These are phyloP conservation scores for Boloria euphrosyne DNA, from an alignment of 2,888 invertebrate genomes.

Conservation along the genomic window DNA sequence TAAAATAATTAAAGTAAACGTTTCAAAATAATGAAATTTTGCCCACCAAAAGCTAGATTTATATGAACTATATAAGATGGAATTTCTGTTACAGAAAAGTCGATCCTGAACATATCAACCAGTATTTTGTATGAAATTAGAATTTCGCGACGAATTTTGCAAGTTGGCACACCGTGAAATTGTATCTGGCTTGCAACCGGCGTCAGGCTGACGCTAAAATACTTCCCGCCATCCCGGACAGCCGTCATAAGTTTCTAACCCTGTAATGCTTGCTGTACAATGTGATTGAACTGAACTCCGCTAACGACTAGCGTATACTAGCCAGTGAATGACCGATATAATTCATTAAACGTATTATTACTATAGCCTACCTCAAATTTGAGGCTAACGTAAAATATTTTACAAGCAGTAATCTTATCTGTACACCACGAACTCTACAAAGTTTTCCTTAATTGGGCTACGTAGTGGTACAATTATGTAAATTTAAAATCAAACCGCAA, in stretches of 20 bases:
- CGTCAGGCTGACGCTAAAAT: constrained; percentile 72
- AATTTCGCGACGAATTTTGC: constrained; percentile 73
- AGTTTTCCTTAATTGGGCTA: constrained; percentile 33
- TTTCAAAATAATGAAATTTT: background rate
- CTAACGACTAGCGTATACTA: constrained; percentile 9
- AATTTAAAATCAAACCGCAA: constrained; percentile 36
- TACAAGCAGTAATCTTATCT: constrained; percentile 27
- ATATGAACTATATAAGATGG: background rate
- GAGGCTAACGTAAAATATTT: constrained; percentile 10
- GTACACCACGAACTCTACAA: constrained; percentile 21
- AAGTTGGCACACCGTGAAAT: constrained; percentile 80
- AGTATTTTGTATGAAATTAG: constrained; percentile 71
- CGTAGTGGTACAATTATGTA: constrained; percentile 37
- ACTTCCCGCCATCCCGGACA: constrained; percentile 61
- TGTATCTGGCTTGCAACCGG: constrained; percentile 71
- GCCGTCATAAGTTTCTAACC: constrained; percentile 70
- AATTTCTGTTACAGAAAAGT: constrained; percentile 3
- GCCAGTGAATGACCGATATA: background rate
- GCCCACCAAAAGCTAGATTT: background rate
- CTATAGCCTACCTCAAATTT: background rate
- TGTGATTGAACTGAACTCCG: constrained; percentile 8
- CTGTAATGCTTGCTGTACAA: constrained; percentile 42
- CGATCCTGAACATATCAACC: constrained; percentile 25
- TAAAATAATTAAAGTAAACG: too few species aligned
- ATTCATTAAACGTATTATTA: background rate